Base-by-base conservation (phyloP, 2,113 vertebrate species). In the Cavia porcellus region DNA sequence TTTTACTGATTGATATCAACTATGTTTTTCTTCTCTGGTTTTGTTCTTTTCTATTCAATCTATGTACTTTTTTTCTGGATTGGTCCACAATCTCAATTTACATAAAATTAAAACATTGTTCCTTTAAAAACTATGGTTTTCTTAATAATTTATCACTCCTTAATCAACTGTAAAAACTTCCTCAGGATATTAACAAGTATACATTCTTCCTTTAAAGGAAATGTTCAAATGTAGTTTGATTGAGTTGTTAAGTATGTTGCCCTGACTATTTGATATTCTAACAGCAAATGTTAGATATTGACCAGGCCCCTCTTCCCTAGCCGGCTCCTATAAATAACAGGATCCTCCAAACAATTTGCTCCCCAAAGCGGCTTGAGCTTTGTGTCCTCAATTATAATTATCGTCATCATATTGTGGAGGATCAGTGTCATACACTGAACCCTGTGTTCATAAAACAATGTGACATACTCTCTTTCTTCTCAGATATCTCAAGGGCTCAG, bases 401-500 rank as follows among this genome's bases (percentile, higher is more conserved):
- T 86, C 89, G 93, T 79, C 42, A 30, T 4, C 62, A 25, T 8
- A 66, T 96, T 97, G 61, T 90, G 85, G 91, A 93, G 87, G 97
- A 97, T 86, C 50, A 30, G 3, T 92, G 89, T 92, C 35, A 38
- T 79, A 96, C 32, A 94, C 52, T 9, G 91, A 89, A 47, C 66
- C 15, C 30, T 86, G 75, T 75, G 89, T 92, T 92, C 93, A 79
- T 42, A 88, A 94, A 32, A 90, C 70, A 97, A 86, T 90, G 24
- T 35, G 80, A 85, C 45, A 86, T 85, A 92, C 94, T 94, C 75
- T 79, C 50, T 90, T 88, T 14, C 45, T 88, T 87, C 72, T 28
- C 90, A n/a, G 88, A 62, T 32, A 92, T 97, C 92, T 93, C 94
- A 86, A 93, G 97, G 72, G 92, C 13, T 24, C 25, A 87, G 42